phyloP scores from a whole-genome alignment of 2,113 vertebrate genomes.

The Festucalex cinctus region DNA sequence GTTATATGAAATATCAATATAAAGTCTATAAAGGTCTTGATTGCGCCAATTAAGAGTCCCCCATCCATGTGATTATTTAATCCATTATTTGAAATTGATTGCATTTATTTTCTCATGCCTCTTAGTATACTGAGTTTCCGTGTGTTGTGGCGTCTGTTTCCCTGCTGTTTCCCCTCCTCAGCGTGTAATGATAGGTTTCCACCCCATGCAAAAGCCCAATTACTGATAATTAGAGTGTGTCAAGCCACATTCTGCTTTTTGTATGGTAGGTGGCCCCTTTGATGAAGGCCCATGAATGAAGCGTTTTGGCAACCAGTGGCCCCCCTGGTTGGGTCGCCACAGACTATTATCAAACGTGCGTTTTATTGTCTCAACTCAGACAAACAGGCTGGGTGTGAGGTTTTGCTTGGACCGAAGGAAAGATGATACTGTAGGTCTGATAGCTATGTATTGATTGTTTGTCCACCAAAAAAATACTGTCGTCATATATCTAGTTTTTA shows the following conservation, averaged over 20 bases:
- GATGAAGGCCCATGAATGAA: slow-evolving; percentile 38
- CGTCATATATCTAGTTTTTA: too few species aligned
- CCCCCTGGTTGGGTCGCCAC: too few species aligned
- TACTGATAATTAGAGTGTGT: slow-evolving; percentile 61
- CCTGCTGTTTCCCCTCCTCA: slow-evolving; percentile 2
- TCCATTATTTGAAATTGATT: neutral
- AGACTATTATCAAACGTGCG: slow-evolving; percentile 6
- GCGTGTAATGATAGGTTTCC: slow-evolving; percentile 52
- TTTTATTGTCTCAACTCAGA: slow-evolving; percentile 12
- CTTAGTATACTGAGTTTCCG: neutral
- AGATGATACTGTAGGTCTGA: too few species aligned
- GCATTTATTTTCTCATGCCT: neutral
- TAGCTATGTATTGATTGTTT: too few species aligned
- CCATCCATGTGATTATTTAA: neutral
- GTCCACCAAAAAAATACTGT: too few species aligned
- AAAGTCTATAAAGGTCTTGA: too few species aligned
- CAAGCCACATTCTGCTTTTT: slow-evolving; percentile 49
- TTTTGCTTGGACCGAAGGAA: too few species aligned
- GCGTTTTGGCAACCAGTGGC: slow-evolving; percentile 18
- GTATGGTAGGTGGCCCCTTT: slow-evolving; percentile 53
- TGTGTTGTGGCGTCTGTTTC: neutral
- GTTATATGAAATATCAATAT: too few species aligned
- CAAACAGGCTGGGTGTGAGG: too few species aligned
- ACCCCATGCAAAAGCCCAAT: slow-evolving; percentile 57
- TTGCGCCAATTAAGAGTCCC: neutral